Conservation (phyloP, 2,888 invertebrate species). For the Spatulosminthurus flaviceps region DNA sequence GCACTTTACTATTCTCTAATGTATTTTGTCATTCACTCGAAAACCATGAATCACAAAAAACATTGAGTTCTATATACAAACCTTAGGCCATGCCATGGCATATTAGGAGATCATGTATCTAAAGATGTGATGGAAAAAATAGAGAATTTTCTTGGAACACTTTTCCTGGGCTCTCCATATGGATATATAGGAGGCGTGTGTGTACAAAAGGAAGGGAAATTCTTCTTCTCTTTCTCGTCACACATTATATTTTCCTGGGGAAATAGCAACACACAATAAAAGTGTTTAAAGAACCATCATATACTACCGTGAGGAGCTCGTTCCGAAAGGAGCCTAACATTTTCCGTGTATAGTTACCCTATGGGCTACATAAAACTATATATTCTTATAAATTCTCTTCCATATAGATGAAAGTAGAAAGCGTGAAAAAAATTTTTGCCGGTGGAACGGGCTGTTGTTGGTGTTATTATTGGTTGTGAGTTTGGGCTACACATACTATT, state of each 20-base stretch:
- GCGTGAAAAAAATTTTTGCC: constrained; percentile 6
- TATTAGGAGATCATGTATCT: too few species aligned
- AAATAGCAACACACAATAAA: constrained; percentile 28
- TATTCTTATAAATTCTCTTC: too few species aligned
- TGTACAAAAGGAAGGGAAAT: neutral
- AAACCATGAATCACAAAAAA: too few species aligned
- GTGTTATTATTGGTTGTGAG: neutral
- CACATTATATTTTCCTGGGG: constrained; percentile 20
- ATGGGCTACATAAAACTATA: too few species aligned
- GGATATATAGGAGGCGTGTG: neutral
- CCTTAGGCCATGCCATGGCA: too few species aligned
- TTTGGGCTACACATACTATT: too few species aligned
- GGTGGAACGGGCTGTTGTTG: constrained; percentile 11
- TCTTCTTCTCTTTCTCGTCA: constrained; percentile 12
- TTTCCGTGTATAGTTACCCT: too few species aligned
- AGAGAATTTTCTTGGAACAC: neutral
- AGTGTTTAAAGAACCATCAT: constrained; percentile 27
- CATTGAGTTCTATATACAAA: too few species aligned
- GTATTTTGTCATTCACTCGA: too few species aligned
- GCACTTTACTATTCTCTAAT: too few species aligned
- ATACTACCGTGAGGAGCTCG: neutral
- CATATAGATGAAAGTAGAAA: neutral
- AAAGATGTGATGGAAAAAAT: neutral
- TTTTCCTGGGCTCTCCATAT: too few species aligned
- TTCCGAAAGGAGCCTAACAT: neutral